Percentiles rank a stretch among this genome's conserved stretches.
Conservation (phyloP, 2,888 invertebrate species). For the Ellobium chinense region DNA sequence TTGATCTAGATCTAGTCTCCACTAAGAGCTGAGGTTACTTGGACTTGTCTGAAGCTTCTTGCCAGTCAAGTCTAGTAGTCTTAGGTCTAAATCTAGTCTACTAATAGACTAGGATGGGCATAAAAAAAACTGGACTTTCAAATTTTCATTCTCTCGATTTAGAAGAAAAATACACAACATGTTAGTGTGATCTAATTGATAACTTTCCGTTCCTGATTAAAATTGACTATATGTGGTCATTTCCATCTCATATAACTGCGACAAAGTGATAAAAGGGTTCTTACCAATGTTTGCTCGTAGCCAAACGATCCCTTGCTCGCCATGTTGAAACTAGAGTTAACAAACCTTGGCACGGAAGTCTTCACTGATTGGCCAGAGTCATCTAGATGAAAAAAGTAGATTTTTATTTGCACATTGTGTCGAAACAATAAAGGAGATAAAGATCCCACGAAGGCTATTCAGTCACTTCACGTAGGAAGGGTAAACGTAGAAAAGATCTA, state of each 20-base stretch:
- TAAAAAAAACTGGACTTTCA: too few relatives aligned
- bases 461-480: too few relatives aligned
- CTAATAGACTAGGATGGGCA: too few relatives aligned
- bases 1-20: slow-evolving; percentile 1
- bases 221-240: too few relatives aligned
- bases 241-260: not conserved
- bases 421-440: not conserved
- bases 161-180: too few relatives aligned
- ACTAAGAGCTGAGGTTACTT: not conserved
- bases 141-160: too few relatives aligned
- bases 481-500: too few relatives aligned
- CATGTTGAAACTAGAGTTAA: slow-evolving; percentile 41
- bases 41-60: not conserved
- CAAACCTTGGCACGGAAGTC: not conserved
- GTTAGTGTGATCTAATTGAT: too few relatives aligned
- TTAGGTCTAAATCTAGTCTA: not conserved
- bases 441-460: too few relatives aligned
- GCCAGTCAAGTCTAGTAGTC: not conserved
- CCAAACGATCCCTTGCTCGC: slow-evolving; percentile 55
- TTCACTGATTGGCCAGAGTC: not conserved
- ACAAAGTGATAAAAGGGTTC: slow-evolving; percentile 9
- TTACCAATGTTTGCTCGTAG: slow-evolving; percentile 66
- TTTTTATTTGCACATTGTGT: not conserved
- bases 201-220: too few relatives aligned
- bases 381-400: not conserved